Evolutionary conservation across 2,113 vertebrate genomes (phyloP), one percentile per base, ranked within the genome.

Genomic region (Mormyrus lacerda): DNA sequence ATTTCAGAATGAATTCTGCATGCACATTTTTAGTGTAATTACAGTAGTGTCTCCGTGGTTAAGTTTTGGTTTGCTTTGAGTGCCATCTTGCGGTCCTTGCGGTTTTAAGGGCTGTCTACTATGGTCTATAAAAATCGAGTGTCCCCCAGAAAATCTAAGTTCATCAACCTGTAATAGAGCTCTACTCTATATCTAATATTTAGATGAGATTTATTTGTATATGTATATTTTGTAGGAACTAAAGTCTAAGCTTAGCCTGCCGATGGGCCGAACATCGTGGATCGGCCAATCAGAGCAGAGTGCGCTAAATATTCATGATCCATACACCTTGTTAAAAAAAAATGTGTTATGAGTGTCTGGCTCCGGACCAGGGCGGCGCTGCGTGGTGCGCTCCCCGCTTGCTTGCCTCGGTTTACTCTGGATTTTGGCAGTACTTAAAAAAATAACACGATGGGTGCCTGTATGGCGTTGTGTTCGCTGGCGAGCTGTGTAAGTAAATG

Each of bases 401-500:
- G 31, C 1, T 4, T 42, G 13, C 13, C 19, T 82, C 1, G 4
- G 31, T 82, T 82, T 44, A 9, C 73, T 76, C 31, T 39, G 73
- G 35, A 44, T 83, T 83, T 35, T 45, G 79, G 39, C 21, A 47
- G 19, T 24, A 83, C 42, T 47, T 83, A 11, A 83, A 83, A 42
- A 84, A 87, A 53, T 3, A 35, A 87, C 2, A 39, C 48, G 1
- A 98, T 98, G 97, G 97, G 97, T 1, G 97, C 97, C 73, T 98
- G 97, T 91, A 94, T 98, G 90, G 97, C 97, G 1, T 91, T 97
- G 83, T 96, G 97, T 90, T 97, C 97, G 6, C 51, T 98, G 17
- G 96, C 96, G 50, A 97, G 96, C 92, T 98, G 97, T 90, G 97
- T 98, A 92, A 98, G 97, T 98, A 31, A 3, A 42, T n/a, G 8